Percentiles rank a stretch among this genome's conserved stretches.
Conservation (phyloP, 2,797 vertebrate genomes). For the Brachyalestes nurse region DNA sequence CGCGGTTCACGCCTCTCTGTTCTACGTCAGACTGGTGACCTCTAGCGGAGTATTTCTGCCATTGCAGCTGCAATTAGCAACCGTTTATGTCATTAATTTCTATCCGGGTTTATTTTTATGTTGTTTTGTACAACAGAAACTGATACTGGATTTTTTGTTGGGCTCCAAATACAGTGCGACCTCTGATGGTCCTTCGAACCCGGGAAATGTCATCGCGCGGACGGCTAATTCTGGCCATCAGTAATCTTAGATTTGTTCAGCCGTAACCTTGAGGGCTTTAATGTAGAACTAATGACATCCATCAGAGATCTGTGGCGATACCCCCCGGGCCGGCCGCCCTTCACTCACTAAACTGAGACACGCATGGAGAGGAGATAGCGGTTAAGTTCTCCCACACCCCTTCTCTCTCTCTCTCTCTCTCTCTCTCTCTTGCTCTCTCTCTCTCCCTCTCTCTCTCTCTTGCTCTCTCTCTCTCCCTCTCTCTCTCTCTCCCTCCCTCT, state of each 20-base stretch:
- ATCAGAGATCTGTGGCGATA: constrained; percentile 60
- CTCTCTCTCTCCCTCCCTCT: too few species aligned
- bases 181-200: not conserved
- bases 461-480: too few species aligned
- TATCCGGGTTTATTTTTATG: not conserved
- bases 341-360: constrained; percentile 52
- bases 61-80: constrained; percentile 23
- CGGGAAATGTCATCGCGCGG: not conserved
- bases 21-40: constrained; percentile 44
- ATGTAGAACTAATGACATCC: constrained; percentile 47
- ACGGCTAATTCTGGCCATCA: constrained; percentile 8
- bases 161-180: not conserved
- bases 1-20: constrained; percentile 31
- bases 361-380: constrained; percentile 58
- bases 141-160: constrained; percentile 4
- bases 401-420: not conserved
- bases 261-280: constrained; percentile 44
- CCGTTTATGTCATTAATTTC: not conserved
- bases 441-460: not conserved
- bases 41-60: constrained; percentile 39
- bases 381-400: constrained; percentile 6
- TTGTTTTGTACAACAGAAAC: not conserved
- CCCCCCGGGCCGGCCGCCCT: constrained; percentile 36
- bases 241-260: constrained; percentile 32
- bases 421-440: constrained; percentile 2